These are phyloP conservation scores for Tenualosa thibaudeaui DNA, from an alignment of 2,797 vertebrate species.

Conservation along the genomic window DNA sequence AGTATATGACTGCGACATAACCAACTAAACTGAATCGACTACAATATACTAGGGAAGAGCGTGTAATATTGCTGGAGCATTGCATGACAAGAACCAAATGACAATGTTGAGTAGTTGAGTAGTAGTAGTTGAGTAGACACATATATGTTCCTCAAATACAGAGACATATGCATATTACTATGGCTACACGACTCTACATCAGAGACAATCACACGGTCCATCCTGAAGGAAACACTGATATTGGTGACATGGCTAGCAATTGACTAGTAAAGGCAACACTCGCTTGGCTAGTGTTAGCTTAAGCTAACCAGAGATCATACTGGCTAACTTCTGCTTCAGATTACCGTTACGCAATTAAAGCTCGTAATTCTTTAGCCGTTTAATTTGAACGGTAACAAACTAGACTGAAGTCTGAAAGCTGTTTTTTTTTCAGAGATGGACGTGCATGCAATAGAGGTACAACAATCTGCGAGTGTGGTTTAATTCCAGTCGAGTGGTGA, in stretches of 20 bases:
- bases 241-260: background rate
- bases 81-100: background rate
- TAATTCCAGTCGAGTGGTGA: background rate
- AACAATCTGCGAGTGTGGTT: background rate
- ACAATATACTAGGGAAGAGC: background rate
- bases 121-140: too few species aligned
- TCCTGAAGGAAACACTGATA: background rate
- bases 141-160: background rate
- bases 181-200: background rate
- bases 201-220: background rate
- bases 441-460: background rate
- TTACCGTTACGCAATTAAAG: conserved; percentile 17
- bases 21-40: background rate
- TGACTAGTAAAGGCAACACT: background rate
- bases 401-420: background rate
- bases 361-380: background rate
- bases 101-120: background rate
- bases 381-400: background rate
- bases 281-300: conserved; percentile 3
- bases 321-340: conserved; percentile 19
- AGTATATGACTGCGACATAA: background rate
- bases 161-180: background rate
- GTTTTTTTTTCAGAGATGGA: too few species aligned
- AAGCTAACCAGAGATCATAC: conserved; percentile 14
- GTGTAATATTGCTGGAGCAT: background rate